These are phyloP conservation scores for Halcyon malimbica DNA, from an alignment of 2,113 vertebrate species.

Conservation along the genomic window DNA sequence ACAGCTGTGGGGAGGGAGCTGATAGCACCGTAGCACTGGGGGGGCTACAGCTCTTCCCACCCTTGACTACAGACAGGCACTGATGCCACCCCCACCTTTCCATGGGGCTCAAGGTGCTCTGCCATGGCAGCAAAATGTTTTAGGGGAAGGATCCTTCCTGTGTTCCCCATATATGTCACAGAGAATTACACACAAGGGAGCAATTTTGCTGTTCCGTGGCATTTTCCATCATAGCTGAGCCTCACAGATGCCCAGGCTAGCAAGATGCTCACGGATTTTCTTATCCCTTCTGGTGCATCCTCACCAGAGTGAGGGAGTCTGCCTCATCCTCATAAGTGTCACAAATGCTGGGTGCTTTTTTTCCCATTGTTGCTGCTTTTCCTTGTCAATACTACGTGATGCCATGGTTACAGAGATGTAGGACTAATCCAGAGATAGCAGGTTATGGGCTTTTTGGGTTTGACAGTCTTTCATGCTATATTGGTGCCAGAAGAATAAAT, in stretches of 20 bases:
- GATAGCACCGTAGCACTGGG: rapidly evolving
- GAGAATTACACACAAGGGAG: neutral
- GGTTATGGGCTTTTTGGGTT: neutral
- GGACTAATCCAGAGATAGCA: neutral
- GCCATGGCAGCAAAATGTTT: neutral
- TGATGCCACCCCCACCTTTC: neutral
- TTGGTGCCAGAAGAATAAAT: slow-evolving; percentile 52
- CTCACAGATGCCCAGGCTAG: slow-evolving; percentile 21
- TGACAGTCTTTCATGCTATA: slow-evolving; percentile 34
- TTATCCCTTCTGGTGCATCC: neutral
- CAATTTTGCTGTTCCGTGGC: neutral
- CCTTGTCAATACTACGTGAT: neutral
- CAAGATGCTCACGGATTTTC: neutral
- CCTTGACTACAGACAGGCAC: neutral
- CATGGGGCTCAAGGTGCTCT: neutral
- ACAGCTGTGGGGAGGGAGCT: neutral
- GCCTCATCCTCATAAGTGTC: neutral
- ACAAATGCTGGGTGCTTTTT: neutral
- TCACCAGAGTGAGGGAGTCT: neutral
- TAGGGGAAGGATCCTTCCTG: neutral
- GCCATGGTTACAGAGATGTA: neutral
- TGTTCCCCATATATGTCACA: rapidly evolving
- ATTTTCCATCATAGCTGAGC: neutral
- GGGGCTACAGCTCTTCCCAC: neutral
- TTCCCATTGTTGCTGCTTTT: neutral